Evolutionary conservation across 2,797 vertebrate genomes (phyloP).

Genomic region (Sylvilagus floridanus): DNA sequence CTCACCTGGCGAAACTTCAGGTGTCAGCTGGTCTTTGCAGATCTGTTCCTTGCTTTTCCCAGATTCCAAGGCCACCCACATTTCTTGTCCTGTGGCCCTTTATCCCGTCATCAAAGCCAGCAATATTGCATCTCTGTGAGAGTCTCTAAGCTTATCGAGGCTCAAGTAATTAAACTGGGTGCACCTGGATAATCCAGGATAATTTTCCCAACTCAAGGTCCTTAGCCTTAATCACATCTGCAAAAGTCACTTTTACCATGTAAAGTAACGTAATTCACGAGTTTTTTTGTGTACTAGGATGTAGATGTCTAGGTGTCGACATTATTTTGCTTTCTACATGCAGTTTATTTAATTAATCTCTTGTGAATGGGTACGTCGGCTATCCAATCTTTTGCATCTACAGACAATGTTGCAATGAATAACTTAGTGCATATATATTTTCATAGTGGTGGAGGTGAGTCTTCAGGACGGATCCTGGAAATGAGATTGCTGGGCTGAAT

Average conservation of each 20-base stretch:
- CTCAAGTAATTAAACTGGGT: not conserved
- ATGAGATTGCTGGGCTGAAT: not conserved
- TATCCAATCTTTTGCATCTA: conserved; percentile 34
- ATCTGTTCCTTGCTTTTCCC: not conserved
- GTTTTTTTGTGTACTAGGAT: not conserved
- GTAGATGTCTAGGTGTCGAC: not conserved
- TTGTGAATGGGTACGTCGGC: not conserved
- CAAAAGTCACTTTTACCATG: not conserved
- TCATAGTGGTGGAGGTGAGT: not conserved
- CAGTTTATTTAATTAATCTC: not conserved
- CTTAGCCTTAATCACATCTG: conserved; percentile 18
- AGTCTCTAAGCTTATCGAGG: not conserved
- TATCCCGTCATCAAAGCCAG: conserved; percentile 18
- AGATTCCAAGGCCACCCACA: not conserved
- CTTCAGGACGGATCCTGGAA: conserved; percentile 9
- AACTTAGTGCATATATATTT: conserved; percentile 3
- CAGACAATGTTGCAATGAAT: not conserved
- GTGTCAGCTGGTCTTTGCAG: not conserved
- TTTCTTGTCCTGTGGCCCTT: not conserved
- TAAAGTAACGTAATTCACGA: not conserved
- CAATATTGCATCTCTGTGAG: not conserved
- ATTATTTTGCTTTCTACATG: not conserved
- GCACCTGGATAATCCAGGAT: not conserved
- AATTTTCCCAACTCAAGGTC: not conserved
- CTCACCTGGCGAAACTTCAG: not conserved